A percentile compares a stretch with the other conserved stretches of the same genome.
Conservation (phyloP, 2,888 invertebrate genomes). For the Troides aeacus region DNA sequence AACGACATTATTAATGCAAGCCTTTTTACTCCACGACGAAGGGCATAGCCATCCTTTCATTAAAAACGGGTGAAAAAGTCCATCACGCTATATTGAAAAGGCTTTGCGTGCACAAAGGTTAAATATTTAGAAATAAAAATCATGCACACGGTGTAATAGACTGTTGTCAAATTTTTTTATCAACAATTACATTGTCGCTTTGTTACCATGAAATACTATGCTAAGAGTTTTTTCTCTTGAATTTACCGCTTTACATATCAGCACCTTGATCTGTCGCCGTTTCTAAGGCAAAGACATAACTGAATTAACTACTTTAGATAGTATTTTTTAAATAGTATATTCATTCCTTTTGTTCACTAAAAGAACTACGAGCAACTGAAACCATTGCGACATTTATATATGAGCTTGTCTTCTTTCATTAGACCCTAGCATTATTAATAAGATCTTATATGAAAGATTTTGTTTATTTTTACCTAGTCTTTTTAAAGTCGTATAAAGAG, state of each 20-base stretch:
- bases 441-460: background rate
- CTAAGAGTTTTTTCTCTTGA: too few relatives aligned
- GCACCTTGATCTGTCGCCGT: too few relatives aligned
- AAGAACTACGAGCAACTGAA: background rate
- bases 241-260: too few relatives aligned
- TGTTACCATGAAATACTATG: too few relatives aligned
- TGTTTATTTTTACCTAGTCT: background rate
- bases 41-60: slow-evolving; percentile 7
- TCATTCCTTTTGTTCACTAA: background rate
- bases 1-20: slow-evolving; percentile 18
- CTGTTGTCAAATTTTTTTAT: background rate
- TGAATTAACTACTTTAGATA: too few relatives aligned
- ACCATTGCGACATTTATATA: too few relatives aligned
- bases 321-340: background rate
- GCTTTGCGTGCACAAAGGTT: background rate
- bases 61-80: slow-evolving; percentile 2
- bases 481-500: too few relatives aligned
- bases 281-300: too few relatives aligned
- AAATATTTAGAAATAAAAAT: background rate
- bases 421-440: too few relatives aligned
- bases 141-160: background rate
- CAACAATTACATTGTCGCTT: background rate
- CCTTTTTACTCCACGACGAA: slow-evolving; percentile 7
- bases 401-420: too few relatives aligned
- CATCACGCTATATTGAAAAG: background rate